phyloP scores from a whole-genome alignment of 1,140 invertebrate genomes.

The Danaus melanippus region DNA sequence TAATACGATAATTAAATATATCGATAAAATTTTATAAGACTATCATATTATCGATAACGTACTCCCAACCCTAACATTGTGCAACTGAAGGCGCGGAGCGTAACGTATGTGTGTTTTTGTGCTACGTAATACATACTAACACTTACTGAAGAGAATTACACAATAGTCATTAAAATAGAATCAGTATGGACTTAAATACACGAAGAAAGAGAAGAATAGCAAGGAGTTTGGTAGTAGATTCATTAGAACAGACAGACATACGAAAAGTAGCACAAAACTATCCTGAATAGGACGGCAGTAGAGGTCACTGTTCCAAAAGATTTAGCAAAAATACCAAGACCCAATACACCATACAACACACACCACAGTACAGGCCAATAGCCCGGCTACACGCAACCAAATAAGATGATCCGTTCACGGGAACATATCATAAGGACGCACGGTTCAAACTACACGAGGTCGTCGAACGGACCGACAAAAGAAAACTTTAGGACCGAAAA shows the following conservation, averaged over 20 bases:
- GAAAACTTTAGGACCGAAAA: slow-evolving; percentile 17
- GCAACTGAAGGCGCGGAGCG: slow-evolving; percentile 4
- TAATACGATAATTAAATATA: no score
- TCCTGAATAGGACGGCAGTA: slow-evolving; percentile 20
- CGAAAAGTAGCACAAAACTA: slow-evolving; percentile 4
- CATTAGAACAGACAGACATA: no score
- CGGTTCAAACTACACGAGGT: slow-evolving; percentile 12
- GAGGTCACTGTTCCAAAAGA: slow-evolving; percentile 20
- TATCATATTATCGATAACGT: slow-evolving; percentile 3
- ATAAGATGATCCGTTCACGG: slow-evolving; percentile 10
- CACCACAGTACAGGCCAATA: slow-evolving; percentile 7
- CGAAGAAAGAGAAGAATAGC: no score
- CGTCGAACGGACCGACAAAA: slow-evolving; percentile 24
- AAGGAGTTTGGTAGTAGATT: no score
- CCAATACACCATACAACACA: slow-evolving; percentile 3
- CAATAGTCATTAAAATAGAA: no score
- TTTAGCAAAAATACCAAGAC: slow-evolving; percentile 10
- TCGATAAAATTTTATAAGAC: no score
- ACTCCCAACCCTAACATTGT: slow-evolving; percentile 6
- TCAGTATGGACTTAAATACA: no score
- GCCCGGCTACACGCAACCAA: slow-evolving; percentile 11
- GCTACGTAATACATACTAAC: slow-evolving; percentile 7
- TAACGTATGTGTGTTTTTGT: slow-evolving; percentile 11
- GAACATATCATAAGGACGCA: slow-evolving; percentile 5
- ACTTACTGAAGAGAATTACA: no score